These are phyloP conservation scores for Syritta pipiens DNA, from an alignment of 2,888 invertebrate genomes.

Conservation along the genomic window DNA sequence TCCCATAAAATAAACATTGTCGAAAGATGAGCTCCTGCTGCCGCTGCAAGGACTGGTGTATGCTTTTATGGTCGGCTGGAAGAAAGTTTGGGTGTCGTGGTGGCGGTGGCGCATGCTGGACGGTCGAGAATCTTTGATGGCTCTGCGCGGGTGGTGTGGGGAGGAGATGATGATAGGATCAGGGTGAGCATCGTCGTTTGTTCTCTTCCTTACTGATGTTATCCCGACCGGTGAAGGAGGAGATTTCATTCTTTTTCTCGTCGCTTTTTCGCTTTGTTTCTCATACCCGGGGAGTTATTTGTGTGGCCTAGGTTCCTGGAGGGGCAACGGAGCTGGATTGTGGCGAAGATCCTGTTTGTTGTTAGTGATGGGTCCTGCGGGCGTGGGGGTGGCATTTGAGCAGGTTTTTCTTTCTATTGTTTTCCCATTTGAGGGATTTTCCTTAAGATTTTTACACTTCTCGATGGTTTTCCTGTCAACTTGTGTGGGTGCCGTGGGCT, in stretches of 20 bases:
- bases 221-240: conserved; percentile 6
- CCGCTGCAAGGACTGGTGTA: conserved; percentile 15
- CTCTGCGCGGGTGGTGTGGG: conserved; percentile 35
- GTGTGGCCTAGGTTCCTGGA: conserved; percentile 20
- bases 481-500: neutral
- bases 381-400: neutral
- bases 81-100: conserved; percentile 12
- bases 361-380: conserved; percentile 3
- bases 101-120: conserved; percentile 14
- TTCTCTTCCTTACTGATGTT: conserved; percentile 36
- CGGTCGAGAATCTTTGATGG: conserved; percentile 34
- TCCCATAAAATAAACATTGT: conserved; percentile 65
- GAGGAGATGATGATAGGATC: conserved; percentile 23
- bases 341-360: conserved; percentile 19
- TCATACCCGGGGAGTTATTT: conserved; percentile 7
- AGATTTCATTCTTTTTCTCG: conserved; percentile 23
- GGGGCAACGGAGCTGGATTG: neutral
- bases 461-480: conserved; percentile 26
- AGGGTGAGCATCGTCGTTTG: conserved; percentile 15
- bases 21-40: conserved; percentile 53
- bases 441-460: conserved; percentile 48
- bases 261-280: conserved; percentile 6
- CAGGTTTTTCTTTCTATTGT: conserved; percentile 48
- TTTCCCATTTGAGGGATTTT: conserved; percentile 54
- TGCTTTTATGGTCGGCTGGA: conserved; percentile 37